phyloP scores from a whole-genome alignment of 2,113 vertebrate species.

The Furnarius figulus region DNA sequence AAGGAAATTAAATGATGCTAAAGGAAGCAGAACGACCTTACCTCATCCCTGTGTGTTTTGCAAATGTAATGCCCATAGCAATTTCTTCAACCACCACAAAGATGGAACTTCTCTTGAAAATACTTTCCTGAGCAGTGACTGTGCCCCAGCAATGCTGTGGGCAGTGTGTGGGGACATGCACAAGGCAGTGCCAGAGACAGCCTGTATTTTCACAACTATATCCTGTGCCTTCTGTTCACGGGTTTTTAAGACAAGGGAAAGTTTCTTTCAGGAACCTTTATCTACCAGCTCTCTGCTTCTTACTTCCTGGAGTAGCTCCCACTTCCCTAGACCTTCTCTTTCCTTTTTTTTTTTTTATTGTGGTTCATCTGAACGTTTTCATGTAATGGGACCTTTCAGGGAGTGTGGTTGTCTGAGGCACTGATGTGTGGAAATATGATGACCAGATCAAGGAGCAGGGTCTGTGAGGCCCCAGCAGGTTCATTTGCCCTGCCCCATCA shows the following conservation, averaged over 20 bases:
- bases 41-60: background rate
- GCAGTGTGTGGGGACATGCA: background rate
- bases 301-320: background rate
- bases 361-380: background rate
- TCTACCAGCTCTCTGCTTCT: background rate
- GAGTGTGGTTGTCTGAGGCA: background rate
- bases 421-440: background rate
- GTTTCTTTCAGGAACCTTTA: background rate
- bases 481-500: background rate
- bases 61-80: background rate
- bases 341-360: too few species aligned
- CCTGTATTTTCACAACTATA: background rate
- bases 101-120: background rate
- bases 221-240: background rate
- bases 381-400: background rate
- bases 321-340: background rate
- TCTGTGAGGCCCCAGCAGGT: background rate
- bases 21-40: background rate
- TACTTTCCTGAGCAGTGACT: background rate
- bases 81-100: background rate
- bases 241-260: background rate
- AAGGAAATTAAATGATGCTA: background rate
- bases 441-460: background rate
- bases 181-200: rapidly evolving
- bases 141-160: background rate